Percentiles rank a stretch among this genome's conserved stretches.
phyloP scores from a whole-genome alignment of 2,113 vertebrate genomes.

The Theropithecus gelada region DNA sequence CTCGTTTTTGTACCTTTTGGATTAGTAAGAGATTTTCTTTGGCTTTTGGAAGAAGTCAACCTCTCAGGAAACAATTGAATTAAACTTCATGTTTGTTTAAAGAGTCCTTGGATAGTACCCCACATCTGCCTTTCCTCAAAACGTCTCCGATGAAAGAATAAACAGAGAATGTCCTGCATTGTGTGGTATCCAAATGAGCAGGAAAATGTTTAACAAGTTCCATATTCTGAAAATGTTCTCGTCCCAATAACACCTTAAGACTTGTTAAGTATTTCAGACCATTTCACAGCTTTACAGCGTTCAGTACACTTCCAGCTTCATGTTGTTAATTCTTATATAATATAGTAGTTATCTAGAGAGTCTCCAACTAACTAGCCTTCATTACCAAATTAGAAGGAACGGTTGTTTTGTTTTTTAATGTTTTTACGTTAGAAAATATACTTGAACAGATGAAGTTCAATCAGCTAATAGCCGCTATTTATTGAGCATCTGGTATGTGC shows the following conservation, averaged over 20 bases:
- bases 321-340: neutral
- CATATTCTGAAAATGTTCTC: neutral
- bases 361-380: neutral
- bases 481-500: neutral
- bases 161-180: neutral
- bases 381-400: conserved; percentile 47
- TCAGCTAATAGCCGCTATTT: conserved; percentile 22
- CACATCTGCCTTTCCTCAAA: conserved; percentile 36
- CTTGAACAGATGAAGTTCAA: neutral
- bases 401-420: neutral
- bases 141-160: neutral
- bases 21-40: conserved; percentile 62
- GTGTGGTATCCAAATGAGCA: neutral
- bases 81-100: conserved; percentile 52
- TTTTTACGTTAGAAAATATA: conserved; percentile 41
- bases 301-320: neutral
- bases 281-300: neutral
- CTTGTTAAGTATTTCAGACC: neutral
- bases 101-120: conserved; percentile 17
- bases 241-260: neutral
- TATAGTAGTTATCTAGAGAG: neutral
- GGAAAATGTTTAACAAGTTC: neutral
- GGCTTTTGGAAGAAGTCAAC: conserved; percentile 54
- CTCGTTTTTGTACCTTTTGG: conserved; percentile 45
- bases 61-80: conserved; percentile 57